These are phyloP conservation scores for Trichogramma dendrolimi DNA, from an alignment of 2,888 invertebrate species.

Conservation along the genomic window DNA sequence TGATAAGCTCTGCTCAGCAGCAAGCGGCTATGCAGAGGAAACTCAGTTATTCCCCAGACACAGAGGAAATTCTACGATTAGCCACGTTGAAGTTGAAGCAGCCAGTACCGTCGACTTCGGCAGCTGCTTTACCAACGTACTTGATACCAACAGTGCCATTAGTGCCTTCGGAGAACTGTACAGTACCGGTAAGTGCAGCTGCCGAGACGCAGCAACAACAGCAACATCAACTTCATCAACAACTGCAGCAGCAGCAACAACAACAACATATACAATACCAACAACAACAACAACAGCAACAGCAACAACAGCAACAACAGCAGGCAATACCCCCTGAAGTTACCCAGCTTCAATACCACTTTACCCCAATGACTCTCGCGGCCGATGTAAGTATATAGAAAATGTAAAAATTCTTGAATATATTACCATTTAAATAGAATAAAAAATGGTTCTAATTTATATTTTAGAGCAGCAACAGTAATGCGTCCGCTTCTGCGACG, in stretches of 20 bases:
- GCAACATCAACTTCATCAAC: neutral
- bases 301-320: neutral
- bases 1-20: constrained; percentile 47
- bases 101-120: constrained; percentile 33
- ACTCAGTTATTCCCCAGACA: constrained; percentile 45
- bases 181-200: constrained; percentile 28
- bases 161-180: constrained; percentile 47
- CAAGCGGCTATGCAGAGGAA: constrained; percentile 46
- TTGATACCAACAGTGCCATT: constrained; percentile 48
- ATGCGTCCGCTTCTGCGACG: constrained; percentile 1
- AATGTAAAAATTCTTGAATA: neutral
- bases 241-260: neutral
- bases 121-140: constrained; percentile 43
- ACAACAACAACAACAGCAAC: neutral
- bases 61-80: constrained; percentile 48
- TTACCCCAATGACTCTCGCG: constrained; percentile 40
- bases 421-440: neutral
- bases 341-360: constrained; percentile 40
- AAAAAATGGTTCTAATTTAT: too few relatives aligned
- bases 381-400: constrained; percentile 26
- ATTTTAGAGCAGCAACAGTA: too few relatives aligned
- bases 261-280: neutral
- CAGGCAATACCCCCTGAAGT: neutral
- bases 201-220: neutral
- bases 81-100: constrained; percentile 49